phyloP scores from a whole-genome alignment of 1,140 invertebrate species.

The Pachypsylla venusta region DNA sequence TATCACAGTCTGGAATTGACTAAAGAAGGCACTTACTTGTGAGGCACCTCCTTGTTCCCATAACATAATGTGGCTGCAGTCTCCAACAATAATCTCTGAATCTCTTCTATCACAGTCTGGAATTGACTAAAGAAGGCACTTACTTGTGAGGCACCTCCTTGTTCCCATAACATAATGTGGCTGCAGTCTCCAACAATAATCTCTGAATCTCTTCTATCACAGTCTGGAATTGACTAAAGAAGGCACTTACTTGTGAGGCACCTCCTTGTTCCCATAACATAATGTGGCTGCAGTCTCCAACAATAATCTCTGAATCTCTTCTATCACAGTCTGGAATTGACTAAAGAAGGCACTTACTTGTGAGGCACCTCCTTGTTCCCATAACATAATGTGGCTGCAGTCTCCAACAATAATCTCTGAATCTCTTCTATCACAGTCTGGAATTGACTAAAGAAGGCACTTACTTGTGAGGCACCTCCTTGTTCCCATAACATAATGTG shows the following conservation, averaged over 20 bases:
- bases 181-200: constrained; percentile 65
- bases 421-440: constrained; percentile 70
- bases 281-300: constrained; percentile 68
- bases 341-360: too few relatives aligned
- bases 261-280: constrained; percentile 74
- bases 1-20: constrained; percentile 74
- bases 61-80: constrained; percentile 61
- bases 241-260: constrained; percentile 47
- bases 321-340: constrained; percentile 72
- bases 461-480: constrained; percentile 49
- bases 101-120: constrained; percentile 73
- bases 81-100: constrained; percentile 70
- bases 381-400: constrained; percentile 62
- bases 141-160: constrained; percentile 53
- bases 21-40: too few relatives aligned
- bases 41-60: constrained; percentile 68
- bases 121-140: too few relatives aligned
- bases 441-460: too few relatives aligned
- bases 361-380: constrained; percentile 63
- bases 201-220: constrained; percentile 66
- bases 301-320: constrained; percentile 69
- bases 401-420: constrained; percentile 74
- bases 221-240: too few relatives aligned
- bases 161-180: constrained; percentile 78
- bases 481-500: constrained; percentile 83